A percentile compares a stretch with the other conserved stretches of the same genome.
phyloP scores from a whole-genome alignment of 2,888 invertebrate genomes.

The Resseliella maxima region DNA sequence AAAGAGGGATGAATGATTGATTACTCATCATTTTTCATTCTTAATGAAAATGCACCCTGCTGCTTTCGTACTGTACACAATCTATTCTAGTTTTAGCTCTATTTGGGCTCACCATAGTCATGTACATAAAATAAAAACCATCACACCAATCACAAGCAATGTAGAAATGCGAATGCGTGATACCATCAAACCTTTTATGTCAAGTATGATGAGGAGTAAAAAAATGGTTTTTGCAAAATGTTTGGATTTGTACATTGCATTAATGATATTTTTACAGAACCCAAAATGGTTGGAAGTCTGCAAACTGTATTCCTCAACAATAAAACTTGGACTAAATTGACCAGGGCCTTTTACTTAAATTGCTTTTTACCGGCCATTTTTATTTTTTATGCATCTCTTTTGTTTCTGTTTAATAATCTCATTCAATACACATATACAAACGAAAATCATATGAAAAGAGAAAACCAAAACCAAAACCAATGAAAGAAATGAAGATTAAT shows the following conservation, averaged over 20 bases:
- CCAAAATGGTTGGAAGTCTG: conserved; percentile 21
- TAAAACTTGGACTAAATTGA: not conserved
- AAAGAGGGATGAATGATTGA: conserved; percentile 65
- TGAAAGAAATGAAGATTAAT: conserved; percentile 14
- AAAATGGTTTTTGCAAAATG: not conserved
- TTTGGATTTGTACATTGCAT: not conserved
- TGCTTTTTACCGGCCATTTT: conserved; percentile 24
- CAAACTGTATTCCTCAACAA: not conserved
- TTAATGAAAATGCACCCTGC: conserved; percentile 69
- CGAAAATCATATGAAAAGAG: not conserved
- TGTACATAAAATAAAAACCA: not conserved
- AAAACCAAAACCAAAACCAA: not conserved
- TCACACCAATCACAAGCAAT: conserved; percentile 26
- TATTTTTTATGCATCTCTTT: not conserved
- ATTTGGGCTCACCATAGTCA: not conserved
- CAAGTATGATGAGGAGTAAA: not conserved
- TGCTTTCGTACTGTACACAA: conserved; percentile 60
- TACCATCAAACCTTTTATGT: conserved; percentile 31
- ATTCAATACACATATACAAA: not conserved
- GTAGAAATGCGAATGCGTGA: conserved; percentile 11
- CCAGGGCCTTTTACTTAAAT: conserved; percentile 18
- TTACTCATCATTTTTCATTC: conserved; percentile 69
- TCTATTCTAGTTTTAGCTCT: conserved; percentile 25
- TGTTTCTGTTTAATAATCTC: not conserved
- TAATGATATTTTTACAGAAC: not conserved